Evolutionary conservation across 2,888 invertebrate genomes (phyloP).

Genomic region (Drosophila falleni): DNA sequence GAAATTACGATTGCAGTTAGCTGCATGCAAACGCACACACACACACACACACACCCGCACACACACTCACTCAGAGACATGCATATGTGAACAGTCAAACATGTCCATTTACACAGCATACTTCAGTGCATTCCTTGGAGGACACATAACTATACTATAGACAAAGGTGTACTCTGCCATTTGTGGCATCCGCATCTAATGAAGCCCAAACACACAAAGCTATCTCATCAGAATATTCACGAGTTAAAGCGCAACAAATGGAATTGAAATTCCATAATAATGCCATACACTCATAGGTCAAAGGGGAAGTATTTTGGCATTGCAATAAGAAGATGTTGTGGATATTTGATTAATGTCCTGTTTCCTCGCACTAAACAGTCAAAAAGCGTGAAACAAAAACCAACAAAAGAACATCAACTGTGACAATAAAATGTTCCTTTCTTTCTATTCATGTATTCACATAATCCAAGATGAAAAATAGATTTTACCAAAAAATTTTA

Average conservation of each 20-base stretch:
- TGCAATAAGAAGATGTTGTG: slow-evolving; percentile 51
- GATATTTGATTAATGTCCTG: slow-evolving; percentile 72
- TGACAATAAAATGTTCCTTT: slow-evolving; percentile 75
- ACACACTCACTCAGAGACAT: slow-evolving; percentile 9
- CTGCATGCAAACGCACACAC: slow-evolving; percentile 43
- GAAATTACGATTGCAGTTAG: slow-evolving; percentile 76
- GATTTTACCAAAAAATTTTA: slow-evolving; percentile 74
- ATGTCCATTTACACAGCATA: slow-evolving; percentile 52
- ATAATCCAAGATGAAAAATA: slow-evolving; percentile 79
- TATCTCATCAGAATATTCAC: slow-evolving; percentile 21
- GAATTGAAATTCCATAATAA: slow-evolving; percentile 28
- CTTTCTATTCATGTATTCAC: slow-evolving; percentile 76
- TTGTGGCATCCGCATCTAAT: slow-evolving; percentile 59
- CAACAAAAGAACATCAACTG: slow-evolving; percentile 52
- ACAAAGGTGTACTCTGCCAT: slow-evolving; percentile 38
- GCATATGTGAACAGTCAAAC: slow-evolving; percentile 34
- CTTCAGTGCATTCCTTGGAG: slow-evolving; percentile 61
- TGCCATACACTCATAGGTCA: slow-evolving; percentile 19
- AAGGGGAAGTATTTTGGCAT: slow-evolving; percentile 20
- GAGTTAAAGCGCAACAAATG: slow-evolving; percentile 45
- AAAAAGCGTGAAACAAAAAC: slow-evolving; percentile 3
- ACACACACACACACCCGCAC: slow-evolving; percentile 12
- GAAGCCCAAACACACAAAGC: slow-evolving; percentile 63
- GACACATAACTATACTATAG: slow-evolving; percentile 39
- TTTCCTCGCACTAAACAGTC: not conserved